Evolutionary conservation across 1,140 invertebrate species (phyloP).

Genomic region (Bombus huntii): DNA sequence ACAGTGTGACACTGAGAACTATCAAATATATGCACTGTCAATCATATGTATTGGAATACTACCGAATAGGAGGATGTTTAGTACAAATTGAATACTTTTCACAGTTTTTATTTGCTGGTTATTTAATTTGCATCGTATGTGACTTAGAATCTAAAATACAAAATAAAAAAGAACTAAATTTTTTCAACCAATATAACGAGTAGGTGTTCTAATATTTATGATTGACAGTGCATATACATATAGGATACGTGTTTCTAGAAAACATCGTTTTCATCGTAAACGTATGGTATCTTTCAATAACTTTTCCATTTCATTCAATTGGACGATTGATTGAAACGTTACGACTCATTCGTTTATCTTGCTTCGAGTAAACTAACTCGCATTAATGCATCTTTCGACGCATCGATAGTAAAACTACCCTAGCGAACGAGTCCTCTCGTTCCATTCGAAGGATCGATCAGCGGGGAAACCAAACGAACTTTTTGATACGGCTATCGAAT

Average conservation of each 20-base stretch:
- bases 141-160: too few species aligned
- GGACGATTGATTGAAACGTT: neutral
- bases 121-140: too few species aligned
- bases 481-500: neutral
- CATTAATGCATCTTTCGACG: conserved; percentile 19
- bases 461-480: conserved; percentile 1
- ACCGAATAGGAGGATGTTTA: too few species aligned
- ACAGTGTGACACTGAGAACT: too few species aligned
- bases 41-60: too few species aligned
- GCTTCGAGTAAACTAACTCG: conserved; percentile 13
- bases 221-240: neutral
- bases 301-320: neutral
- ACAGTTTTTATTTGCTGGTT: too few species aligned
- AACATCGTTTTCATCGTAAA: neutral
- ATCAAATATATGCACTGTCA: too few species aligned
- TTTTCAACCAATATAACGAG: too few species aligned
- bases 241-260: neutral
- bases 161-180: too few species aligned
- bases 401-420: conserved; percentile 30
- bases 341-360: neutral
- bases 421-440: neutral
- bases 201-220: too few species aligned
- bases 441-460: neutral
- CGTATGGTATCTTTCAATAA: neutral
- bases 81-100: too few species aligned